A percentile compares a stretch with the other conserved stretches of the same genome.
These are phyloP conservation scores for Dascyllus trimaculatus DNA, from an alignment of 2,113 vertebrate species.

Conservation along the genomic window DNA sequence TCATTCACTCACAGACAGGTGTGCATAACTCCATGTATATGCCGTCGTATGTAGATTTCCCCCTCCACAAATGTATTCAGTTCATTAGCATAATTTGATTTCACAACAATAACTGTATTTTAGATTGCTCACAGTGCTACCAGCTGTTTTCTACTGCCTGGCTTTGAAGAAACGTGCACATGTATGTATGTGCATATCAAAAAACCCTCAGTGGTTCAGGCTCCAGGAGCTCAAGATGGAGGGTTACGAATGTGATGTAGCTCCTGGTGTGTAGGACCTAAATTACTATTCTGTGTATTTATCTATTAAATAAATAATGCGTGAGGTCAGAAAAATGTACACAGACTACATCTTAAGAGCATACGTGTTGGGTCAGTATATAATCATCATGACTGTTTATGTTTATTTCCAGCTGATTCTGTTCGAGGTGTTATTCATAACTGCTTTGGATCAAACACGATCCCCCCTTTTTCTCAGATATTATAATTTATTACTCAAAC, in stretches of 20 bases:
- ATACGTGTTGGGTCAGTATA: neutral
- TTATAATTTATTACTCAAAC: constrained; percentile 45
- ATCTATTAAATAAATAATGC: constrained; percentile 24
- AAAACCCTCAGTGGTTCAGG: constrained; percentile 8
- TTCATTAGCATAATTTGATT: neutral
- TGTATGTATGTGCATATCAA: neutral
- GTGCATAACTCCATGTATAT: neutral
- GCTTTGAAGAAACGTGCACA: neutral
- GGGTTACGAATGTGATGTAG: constrained; percentile 7
- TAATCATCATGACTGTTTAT: constrained; percentile 7
- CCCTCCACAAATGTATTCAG: neutral
- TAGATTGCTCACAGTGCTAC: neutral
- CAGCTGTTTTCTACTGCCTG: neutral
- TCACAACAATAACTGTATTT: neutral
- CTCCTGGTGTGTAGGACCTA: neutral
- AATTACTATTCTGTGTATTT: constrained; percentile 9
- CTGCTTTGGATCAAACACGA: constrained; percentile 30
- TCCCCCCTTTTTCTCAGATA: constrained; percentile 22
- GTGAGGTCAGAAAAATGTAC: neutral
- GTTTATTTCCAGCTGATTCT: constrained; percentile 29
- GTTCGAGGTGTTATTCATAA: constrained; percentile 35
- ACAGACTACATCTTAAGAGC: constrained; percentile 9
- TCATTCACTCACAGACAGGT: constrained; percentile 18
- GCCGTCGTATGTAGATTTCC: neutral
- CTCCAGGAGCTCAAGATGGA: constrained; percentile 39